Base-by-base conservation (phyloP, 1,140 invertebrate genomes). In the Hylaeus volcanicus region DNA sequence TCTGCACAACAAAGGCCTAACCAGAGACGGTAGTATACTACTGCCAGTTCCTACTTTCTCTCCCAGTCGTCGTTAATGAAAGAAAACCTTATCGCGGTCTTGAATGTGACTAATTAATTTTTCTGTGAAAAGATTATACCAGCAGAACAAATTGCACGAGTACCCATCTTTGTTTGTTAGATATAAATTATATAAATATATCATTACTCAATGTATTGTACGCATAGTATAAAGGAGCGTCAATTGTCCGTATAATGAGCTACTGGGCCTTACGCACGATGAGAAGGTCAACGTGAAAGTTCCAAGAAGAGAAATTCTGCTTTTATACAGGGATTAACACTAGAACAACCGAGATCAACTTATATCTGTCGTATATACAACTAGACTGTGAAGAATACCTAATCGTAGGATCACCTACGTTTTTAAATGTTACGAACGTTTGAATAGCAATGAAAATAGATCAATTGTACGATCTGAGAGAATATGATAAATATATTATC, bases 171-270 rank as follows among this genome's bases (percentile, higher is more conserved):
- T 45, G 12, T 58, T 84, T 37, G 11, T 81, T 39, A 45, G 53
- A 85, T 81, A 39, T 73, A 14, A 41, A 45, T 85, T 81, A 73
- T 9, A 56, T 43, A 85, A 84, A 84, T 81, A 73, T 9, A 56
- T 43, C 81, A 84, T 9, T 3, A 14, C 45, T 48, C 69, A 6
- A 75, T 82, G 75, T 41, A 41, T 53, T n/a, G 39, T 76, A 80
- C 70, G 63, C 66, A 56, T 68, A 14, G 74, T 64, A 43, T 45
- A 77, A 63, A 58, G 53, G 15, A 11, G 80, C n/a, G 37, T 15
- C 82, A 88, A 84, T 88, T 81, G 79, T 58, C 63, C 66, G 51
- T 65, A 51, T 79, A 77, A 87, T 26, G 37, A 77, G n/a, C 26
- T 66, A 60, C 15, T 9, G 37, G 55, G 56, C 15, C 55, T 58